Percentiles rank a stretch among this genome's conserved stretches.
These are phyloP conservation scores for Pachypsylla venusta DNA, from an alignment of 1,140 invertebrate species.

Conservation along the genomic window DNA sequence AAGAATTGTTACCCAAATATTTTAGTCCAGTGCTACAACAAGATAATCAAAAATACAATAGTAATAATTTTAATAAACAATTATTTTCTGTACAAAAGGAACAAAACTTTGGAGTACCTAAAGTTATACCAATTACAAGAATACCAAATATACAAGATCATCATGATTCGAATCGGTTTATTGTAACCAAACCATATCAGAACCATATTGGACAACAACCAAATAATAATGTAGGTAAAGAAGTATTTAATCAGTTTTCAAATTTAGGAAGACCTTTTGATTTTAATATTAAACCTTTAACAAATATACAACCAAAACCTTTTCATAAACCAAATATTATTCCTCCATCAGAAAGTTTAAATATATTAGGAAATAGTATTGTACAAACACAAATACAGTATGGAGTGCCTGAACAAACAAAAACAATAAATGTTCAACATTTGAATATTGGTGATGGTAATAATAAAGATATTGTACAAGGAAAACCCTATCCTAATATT, in stretches of 20 bases:
- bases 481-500: background rate
- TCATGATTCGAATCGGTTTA: background rate
- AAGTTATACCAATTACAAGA: background rate
- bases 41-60: background rate
- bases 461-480: background rate
- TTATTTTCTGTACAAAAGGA: too few relatives aligned
- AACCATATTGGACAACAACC: too few relatives aligned
- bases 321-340: background rate
- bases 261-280: background rate
- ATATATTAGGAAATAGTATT: slow-evolving; percentile 5
- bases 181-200: background rate
- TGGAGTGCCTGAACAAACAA: slow-evolving; percentile 4
- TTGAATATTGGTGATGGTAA: background rate
- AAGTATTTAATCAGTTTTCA: background rate
- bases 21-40: background rate
- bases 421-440: background rate
- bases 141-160: background rate
- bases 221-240: background rate
- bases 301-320: slow-evolving; percentile 3
- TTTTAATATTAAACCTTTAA: background rate
- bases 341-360: background rate
- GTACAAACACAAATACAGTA: background rate
- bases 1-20: too few relatives aligned
- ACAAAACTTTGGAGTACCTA: background rate
- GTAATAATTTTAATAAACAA: background rate